Conservation (phyloP, 2,888 invertebrate genomes). For the Epistrophe grossulariae region DNA sequence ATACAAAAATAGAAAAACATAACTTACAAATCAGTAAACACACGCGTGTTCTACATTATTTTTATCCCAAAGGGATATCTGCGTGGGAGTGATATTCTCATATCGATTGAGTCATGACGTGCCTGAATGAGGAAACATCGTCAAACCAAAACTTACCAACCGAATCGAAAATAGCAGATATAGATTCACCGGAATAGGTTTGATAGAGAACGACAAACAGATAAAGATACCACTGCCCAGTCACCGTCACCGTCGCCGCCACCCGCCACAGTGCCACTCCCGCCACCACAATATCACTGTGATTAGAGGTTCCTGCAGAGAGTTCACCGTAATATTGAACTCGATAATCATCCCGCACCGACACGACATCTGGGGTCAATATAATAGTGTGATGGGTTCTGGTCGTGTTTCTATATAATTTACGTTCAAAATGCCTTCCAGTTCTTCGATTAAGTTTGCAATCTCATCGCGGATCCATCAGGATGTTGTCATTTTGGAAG, state of each 20-base stretch:
- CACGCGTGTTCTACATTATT: not conserved
- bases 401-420: not conserved
- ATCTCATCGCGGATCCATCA: constrained; percentile 70
- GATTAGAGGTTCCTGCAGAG: constrained; percentile 75
- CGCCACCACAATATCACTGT: constrained; percentile 26
- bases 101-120: constrained; percentile 1
- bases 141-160: not conserved
- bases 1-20: not conserved
- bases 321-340: constrained; percentile 69
- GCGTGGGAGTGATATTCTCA: not conserved
- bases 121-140: not conserved
- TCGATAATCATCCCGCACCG: constrained; percentile 58
- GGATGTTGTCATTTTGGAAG: constrained; percentile 77
- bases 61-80: not conserved
- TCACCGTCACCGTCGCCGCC: not conserved
- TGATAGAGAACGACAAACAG: not conserved
- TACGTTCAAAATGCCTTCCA: constrained; percentile 60
- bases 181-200: not conserved
- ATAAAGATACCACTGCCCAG: not conserved
- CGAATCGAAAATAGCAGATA: not conserved
- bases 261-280: no score
- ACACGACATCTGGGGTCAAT: constrained; percentile 14
- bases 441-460: constrained; percentile 71
- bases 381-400: not conserved
- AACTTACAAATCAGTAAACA: not conserved